Evolutionary conservation across 1,140 invertebrate species (phyloP).

Genomic region (Penaeus chinensis): DNA sequence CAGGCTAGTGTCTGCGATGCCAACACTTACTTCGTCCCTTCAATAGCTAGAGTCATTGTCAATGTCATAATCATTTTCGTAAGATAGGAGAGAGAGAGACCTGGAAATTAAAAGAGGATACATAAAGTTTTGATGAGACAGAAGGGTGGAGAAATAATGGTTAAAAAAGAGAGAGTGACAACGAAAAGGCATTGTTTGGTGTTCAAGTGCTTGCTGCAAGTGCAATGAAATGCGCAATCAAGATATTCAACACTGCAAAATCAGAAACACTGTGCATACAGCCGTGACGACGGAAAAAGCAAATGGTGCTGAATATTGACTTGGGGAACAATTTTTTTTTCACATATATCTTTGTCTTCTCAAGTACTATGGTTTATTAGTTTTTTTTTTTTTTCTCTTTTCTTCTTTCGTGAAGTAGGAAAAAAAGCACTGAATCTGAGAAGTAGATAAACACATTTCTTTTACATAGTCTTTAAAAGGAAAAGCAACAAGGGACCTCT

Average conservation of each 20-base stretch:
- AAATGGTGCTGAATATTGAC: conserved; percentile 27
- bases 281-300: conserved; percentile 4
- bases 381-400: too few species aligned
- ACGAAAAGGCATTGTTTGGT: neutral
- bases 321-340: neutral
- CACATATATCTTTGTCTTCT: too few species aligned
- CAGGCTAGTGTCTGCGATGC: neutral
- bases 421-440: too few species aligned
- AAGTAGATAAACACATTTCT: too few species aligned
- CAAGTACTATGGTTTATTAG: too few species aligned
- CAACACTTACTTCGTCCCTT: conserved; percentile 52
- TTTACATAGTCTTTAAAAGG: too few species aligned
- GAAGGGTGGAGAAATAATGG: conserved; percentile 2
- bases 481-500: too few species aligned
- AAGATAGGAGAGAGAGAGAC: conserved; percentile 61
- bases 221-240: too few species aligned
- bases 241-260: too few species aligned
- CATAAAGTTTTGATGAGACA: conserved; percentile 28
- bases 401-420: too few species aligned
- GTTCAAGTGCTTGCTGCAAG: too few species aligned
- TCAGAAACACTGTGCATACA: too few species aligned
- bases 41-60: conserved; percentile 61
- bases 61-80: conserved; percentile 62
- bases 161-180: conserved; percentile 12
- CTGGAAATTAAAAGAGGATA: conserved; percentile 53